Percentiles rank a stretch among this genome's conserved stretches.
These are phyloP conservation scores for Chionoecetes opilio DNA, from an alignment of 1,140 invertebrate genomes.

Conservation along the genomic window DNA sequence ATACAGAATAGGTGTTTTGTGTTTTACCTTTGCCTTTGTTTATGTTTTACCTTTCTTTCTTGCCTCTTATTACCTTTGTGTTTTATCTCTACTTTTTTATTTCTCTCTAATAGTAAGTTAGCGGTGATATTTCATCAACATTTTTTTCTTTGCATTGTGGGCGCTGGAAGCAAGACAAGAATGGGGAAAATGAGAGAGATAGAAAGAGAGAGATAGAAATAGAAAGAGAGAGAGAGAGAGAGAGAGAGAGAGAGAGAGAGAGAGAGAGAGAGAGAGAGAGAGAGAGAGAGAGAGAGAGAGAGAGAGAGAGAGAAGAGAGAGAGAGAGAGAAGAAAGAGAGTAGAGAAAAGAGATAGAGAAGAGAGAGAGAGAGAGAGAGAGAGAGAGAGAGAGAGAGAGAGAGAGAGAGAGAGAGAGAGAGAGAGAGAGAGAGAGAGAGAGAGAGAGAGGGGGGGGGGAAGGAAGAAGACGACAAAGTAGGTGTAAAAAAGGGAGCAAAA, in stretches of 20 bases:
- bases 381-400: background rate
- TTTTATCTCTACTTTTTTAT: slow-evolving; percentile 37
- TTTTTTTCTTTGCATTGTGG: background rate
- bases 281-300: background rate
- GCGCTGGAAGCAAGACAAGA: slow-evolving; percentile 2
- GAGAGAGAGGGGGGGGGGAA: too few relatives aligned
- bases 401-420: background rate
- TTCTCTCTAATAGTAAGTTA: background rate
- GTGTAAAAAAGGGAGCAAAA: too few relatives aligned
- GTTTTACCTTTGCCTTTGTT: background rate
- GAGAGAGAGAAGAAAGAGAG: too few relatives aligned
- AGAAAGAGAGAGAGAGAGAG: background rate
- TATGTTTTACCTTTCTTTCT: background rate
- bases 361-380: background rate
- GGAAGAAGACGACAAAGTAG: too few relatives aligned
- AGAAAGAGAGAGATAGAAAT: background rate
- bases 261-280: too few relatives aligned
- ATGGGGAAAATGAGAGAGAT: background rate
- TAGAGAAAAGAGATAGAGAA: too few relatives aligned
- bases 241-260: too few relatives aligned
- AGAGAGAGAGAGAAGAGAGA: background rate
- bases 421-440: background rate
- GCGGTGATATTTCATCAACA: background rate
- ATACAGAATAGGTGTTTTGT: background rate
- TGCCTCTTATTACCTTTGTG: background rate